Base-by-base conservation (phyloP, 2,888 invertebrate genomes). In the Drosophila prostipennis region DNA sequence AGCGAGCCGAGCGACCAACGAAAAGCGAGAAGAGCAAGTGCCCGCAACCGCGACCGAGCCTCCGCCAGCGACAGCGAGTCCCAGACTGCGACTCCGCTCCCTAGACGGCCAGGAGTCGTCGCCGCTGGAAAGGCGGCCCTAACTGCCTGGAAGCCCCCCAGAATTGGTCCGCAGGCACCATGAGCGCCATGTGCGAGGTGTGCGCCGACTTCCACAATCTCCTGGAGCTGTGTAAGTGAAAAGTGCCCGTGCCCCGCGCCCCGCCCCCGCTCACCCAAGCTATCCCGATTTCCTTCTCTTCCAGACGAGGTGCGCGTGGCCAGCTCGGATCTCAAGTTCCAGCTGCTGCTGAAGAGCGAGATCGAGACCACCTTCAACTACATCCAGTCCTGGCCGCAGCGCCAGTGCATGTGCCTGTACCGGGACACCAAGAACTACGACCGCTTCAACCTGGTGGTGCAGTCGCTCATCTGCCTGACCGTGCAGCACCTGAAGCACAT, bases 371-470 rank as follows among this genome's bases (percentile, higher is more conserved):
- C 97, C 75, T 94, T 96, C 89, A 94, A 96, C 87, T 98, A 97
- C 92, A 96, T 97, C 89, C 95, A 97, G 91, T 95, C 96, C 83
- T 98, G 97, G 97, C 96, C 96, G 76, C 96, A 97, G 92, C 95
- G 97, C 91, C 98, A 98, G 93, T 98, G 98, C 91, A 97, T 98
- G 96, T 98, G 98, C 92, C 96, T 97, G 92, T 98, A 97, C 92
- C 94, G 98, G 83, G 98, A 98, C 93, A 94, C 95, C 64, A 97
- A 97, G 92, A 98, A 98, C 92, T 96, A 97, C 92, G 98, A 98
- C 91, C 94, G 97, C 80, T 96, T 98, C 91, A 97, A 97, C 92
- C 94, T 96, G 89, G 94, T 98, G 82, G 96, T 97, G 40, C 98
- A 98, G 91, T 96, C 97, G 76, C 94, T 98, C 81, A 94, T 98